These are phyloP conservation scores for Hybos culiciformis DNA, from an alignment of 2,888 invertebrate genomes.

Conservation along the genomic window DNA sequence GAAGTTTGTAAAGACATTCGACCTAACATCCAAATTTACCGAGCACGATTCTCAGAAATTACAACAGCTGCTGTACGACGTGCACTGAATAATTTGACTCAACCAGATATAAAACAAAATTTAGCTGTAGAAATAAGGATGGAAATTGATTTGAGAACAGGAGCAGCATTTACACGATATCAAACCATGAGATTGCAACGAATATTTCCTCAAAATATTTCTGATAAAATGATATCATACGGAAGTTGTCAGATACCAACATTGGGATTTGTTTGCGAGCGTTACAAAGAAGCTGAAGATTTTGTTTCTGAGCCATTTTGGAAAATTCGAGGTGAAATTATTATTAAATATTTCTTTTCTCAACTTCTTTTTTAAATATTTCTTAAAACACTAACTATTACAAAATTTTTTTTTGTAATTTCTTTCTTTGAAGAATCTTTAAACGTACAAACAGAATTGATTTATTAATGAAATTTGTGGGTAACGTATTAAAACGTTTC, in stretches of 20 bases:
- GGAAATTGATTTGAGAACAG: conserved; percentile 87
- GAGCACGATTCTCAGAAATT: conserved; percentile 96
- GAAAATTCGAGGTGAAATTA: conserved; percentile 65
- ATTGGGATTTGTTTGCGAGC: conserved; percentile 98
- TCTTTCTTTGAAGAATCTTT: neutral
- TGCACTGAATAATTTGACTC: conserved; percentile 63
- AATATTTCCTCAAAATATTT: conserved; percentile 58
- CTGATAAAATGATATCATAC: conserved; percentile 81
- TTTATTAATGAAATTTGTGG: no score
- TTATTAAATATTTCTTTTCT: neutral
- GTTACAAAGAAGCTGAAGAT: conserved; percentile 80
- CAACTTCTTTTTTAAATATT: neutral
- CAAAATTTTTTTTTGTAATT: neutral
- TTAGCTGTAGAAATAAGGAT: conserved; percentile 89
- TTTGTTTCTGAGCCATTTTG: conserved; percentile 92
- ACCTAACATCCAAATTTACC: conserved; percentile 50
- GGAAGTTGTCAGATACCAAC: conserved; percentile 99
- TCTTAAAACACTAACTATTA: neutral
- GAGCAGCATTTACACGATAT: conserved; percentile 94
- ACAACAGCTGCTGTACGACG: conserved; percentile 67
- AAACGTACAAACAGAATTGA: no score
- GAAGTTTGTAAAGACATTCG: conserved; percentile 74
- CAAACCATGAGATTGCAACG: conserved; percentile 83
- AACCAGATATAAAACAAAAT: conserved; percentile 67
- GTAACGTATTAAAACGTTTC: no score